Percentiles rank a stretch among this genome's conserved stretches.
Evolutionary conservation across 92 coral and sea anemone species (phyloP).

Genomic region (Parazoanthus swiftii): DNA sequence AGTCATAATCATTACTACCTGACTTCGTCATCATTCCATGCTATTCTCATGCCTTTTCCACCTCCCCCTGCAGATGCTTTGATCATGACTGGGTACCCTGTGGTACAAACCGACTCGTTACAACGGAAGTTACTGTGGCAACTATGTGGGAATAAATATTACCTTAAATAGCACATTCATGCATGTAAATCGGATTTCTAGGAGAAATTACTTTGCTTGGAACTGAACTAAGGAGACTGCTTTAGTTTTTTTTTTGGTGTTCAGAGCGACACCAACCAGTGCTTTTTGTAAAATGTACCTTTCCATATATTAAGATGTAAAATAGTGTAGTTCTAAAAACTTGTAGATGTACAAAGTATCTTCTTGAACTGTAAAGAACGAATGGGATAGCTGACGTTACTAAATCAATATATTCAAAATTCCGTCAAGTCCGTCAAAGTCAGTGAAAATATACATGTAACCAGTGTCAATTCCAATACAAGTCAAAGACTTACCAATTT

Average conservation of each 20-base stretch:
- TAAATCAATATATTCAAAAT: too few relatives aligned
- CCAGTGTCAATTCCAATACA: background rate
- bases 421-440: background rate
- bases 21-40: constrained; percentile 97
- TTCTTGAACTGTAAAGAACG: background rate
- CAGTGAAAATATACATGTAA: background rate
- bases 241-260: background rate
- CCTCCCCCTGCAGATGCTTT: constrained; percentile 99
- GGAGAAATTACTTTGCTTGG: too few relatives aligned
- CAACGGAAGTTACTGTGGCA: background rate
- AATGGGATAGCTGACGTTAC: too few relatives aligned
- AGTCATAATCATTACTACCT: constrained; percentile 45
- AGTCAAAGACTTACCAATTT: constrained; percentile 71
- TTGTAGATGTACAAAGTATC: too few relatives aligned
- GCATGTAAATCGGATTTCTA: too few relatives aligned
- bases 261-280: background rate
- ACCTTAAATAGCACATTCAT: background rate
- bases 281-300: background rate
- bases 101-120: background rate
- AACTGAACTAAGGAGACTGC: too few relatives aligned
- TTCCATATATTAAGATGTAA: too few relatives aligned
- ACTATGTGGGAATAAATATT: too few relatives aligned
- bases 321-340: background rate
- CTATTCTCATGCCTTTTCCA: constrained; percentile 98
- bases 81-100: constrained; percentile 98